phyloP scores from a whole-genome alignment of 2,888 invertebrate genomes.

The Hirtodrosophila cameraria region DNA sequence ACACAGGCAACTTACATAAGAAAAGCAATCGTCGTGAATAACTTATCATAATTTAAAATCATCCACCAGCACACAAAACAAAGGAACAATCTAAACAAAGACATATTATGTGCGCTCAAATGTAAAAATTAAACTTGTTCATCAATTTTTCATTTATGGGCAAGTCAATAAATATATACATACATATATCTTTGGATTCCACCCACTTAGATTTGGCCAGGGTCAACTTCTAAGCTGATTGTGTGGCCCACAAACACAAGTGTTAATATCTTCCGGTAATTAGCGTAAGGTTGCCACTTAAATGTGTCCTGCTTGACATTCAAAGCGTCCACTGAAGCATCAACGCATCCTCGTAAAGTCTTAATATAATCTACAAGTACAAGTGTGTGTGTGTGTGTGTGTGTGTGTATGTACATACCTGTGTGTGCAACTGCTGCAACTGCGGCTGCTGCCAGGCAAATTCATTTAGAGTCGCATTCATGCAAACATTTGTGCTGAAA shows the following conservation, averaged over 20 bases:
- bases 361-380: conserved; percentile 9
- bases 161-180: no score
- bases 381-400: conserved; percentile 1
- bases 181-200: neutral
- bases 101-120: no score
- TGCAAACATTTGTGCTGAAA: conserved; percentile 79
- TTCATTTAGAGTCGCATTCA: conserved; percentile 75
- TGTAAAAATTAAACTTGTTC: no score
- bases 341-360: conserved; percentile 42
- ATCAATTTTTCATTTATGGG: no score
- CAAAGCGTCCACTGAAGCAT: conserved; percentile 70
- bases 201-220: conserved; percentile 24
- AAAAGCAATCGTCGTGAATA: no score
- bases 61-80: no score
- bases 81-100: no score
- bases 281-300: conserved; percentile 73
- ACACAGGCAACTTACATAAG: no score
- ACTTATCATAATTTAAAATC: no score
- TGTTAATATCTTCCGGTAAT: conserved; percentile 82
- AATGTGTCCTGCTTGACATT: conserved; percentile 69
- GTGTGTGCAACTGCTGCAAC: conserved; percentile 30
- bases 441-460: conserved; percentile 50
- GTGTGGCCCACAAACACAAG: conserved; percentile 59
- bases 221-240: conserved; percentile 47
- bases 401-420: conserved; percentile 5